Conservation (phyloP, 2,797 vertebrate genomes). For the Spizella passerina region DNA sequence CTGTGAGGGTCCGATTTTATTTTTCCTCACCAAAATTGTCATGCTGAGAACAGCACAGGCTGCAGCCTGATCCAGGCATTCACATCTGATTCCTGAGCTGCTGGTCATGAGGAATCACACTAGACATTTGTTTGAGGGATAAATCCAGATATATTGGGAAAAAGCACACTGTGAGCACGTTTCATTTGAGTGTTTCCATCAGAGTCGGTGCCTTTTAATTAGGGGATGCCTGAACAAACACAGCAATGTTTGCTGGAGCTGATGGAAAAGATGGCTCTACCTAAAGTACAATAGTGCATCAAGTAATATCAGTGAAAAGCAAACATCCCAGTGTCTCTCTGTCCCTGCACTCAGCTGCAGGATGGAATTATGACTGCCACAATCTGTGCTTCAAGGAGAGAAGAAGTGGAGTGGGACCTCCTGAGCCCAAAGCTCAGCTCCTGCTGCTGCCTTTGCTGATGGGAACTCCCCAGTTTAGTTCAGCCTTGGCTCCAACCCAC, state of each 20-base stretch:
- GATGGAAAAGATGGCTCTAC: neutral
- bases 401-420: fast-evolving
- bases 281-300: neutral
- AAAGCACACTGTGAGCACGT: neutral
- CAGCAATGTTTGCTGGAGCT: slow-evolving; percentile 1
- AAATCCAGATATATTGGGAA: neutral
- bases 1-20: neutral
- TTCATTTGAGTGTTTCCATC: slow-evolving; percentile 19
- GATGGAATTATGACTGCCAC: neutral
- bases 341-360: neutral
- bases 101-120: neutral
- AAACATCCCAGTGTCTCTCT: neutral
- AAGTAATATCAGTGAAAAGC: neutral
- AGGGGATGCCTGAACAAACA: slow-evolving; percentile 10
- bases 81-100: neutral
- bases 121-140: neutral
- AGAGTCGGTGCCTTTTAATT: neutral
- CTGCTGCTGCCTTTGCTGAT: neutral
- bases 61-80: neutral
- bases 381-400: neutral
- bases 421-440: neutral
- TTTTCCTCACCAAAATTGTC: neutral
- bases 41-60: neutral
- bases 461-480: too few species aligned
- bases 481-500: neutral